A percentile compares a stretch with the other conserved stretches of the same genome.
Evolutionary conservation across 2,888 invertebrate species (phyloP).

Genomic region (Campoplex nolae): DNA sequence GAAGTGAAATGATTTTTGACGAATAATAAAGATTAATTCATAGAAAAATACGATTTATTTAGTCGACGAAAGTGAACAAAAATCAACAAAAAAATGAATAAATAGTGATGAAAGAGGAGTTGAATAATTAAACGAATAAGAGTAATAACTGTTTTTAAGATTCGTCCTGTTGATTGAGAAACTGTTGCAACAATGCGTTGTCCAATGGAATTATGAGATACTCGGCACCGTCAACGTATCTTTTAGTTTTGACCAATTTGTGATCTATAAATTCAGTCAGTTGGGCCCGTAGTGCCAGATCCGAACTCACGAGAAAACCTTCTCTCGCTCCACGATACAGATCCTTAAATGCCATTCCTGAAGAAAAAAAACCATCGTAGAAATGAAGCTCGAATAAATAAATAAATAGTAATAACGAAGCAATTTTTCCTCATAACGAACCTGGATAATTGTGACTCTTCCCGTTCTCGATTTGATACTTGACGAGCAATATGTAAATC

Average conservation of each 20-base stretch:
- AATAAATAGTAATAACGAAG: background rate
- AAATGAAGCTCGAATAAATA: background rate
- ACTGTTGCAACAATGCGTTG: constrained; percentile 90
- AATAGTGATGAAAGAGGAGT: constrained; percentile 28
- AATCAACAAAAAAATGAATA: background rate
- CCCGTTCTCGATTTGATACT: constrained; percentile 92
- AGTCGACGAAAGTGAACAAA: constrained; percentile 6
- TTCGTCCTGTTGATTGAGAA: constrained; percentile 88
- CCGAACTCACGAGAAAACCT: constrained; percentile 96
- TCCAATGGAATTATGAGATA: constrained; percentile 93
- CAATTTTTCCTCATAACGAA: constrained; percentile 79
- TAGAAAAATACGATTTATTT: constrained; percentile 42
- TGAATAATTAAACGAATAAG: constrained; percentile 1
- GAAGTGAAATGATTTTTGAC: background rate
- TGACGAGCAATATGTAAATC: constrained; percentile 93
- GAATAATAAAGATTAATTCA: constrained; percentile 37
- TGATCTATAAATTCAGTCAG: constrained; percentile 98
- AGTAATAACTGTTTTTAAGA: constrained; percentile 14
- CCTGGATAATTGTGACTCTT: constrained; percentile 91
- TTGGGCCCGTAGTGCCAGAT: constrained; percentile 95
- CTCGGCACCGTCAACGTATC: constrained; percentile 93
- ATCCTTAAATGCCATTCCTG: constrained; percentile 95
- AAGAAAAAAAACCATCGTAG: constrained; percentile 65
- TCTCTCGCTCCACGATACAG: constrained; percentile 94
- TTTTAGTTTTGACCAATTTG: constrained; percentile 93